Evolutionary conservation across 1,140 invertebrate genomes (phyloP).

Genomic region (Colletes latitarsis): DNA sequence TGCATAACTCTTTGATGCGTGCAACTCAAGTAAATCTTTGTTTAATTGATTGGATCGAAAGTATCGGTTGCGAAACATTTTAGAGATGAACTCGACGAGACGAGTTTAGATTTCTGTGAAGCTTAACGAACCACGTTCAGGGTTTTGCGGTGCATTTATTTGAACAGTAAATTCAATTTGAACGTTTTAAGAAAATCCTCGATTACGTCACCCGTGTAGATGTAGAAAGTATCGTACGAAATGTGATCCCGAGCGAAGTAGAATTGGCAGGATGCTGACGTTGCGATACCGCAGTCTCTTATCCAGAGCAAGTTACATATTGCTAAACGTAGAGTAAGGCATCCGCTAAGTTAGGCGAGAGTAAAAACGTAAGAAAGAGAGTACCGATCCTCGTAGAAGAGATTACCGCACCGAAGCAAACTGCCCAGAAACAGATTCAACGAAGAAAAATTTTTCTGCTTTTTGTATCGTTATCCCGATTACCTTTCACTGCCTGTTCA

Average conservation of each 20-base stretch:
- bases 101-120: too few relatives aligned
- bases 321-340: conserved; percentile 77
- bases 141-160: too few relatives aligned
- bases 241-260: neutral
- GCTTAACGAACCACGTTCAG: too few relatives aligned
- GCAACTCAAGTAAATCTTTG: neutral
- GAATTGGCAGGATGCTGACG: conserved; percentile 59
- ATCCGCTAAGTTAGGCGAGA: conserved; percentile 74
- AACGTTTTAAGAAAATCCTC: neutral
- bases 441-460: conserved; percentile 60
- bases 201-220: neutral
- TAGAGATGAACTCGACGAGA: too few relatives aligned
- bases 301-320: conserved; percentile 73
- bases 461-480: conserved; percentile 65
- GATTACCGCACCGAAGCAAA: conserved; percentile 72
- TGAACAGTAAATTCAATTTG: too few relatives aligned
- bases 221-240: neutral
- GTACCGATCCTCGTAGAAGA: conserved; percentile 73
- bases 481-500: conserved; percentile 45
- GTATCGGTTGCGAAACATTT: too few relatives aligned
- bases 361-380: conserved; percentile 59
- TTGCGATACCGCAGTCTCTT: conserved; percentile 61
- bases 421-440: conserved; percentile 55
- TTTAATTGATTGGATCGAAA: too few relatives aligned
- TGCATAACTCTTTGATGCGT: neutral